Conservation (phyloP, 2,113 vertebrate genomes). For the Rhadina sibilatrix region DNA sequence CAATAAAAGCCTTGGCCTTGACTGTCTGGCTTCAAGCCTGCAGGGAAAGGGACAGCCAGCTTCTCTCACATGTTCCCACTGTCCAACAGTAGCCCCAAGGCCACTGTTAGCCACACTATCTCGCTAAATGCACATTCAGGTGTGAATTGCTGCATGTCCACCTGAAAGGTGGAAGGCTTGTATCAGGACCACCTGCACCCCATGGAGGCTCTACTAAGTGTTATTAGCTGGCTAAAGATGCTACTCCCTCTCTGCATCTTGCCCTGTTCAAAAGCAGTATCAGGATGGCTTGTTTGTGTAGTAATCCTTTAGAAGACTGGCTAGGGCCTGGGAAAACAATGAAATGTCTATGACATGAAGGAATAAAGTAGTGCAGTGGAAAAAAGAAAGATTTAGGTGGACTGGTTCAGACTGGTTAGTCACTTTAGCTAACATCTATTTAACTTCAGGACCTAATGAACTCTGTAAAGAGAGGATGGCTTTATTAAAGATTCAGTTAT, state of each 20-base stretch:
- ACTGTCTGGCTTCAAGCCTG: not conserved
- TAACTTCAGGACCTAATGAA: conserved; percentile 55
- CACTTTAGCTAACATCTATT: conserved; percentile 38
- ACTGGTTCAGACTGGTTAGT: conserved; percentile 44
- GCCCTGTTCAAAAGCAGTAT: not conserved
- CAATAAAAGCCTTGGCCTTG: not conserved
- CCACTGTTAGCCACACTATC: not conserved
- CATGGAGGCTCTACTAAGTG: not conserved
- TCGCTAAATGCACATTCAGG: not conserved
- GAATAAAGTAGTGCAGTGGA: not conserved
- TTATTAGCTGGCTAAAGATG: not conserved
- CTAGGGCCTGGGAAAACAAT: not conserved
- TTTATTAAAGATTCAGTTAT: conserved; percentile 62
- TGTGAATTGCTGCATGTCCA: not conserved
- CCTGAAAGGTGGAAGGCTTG: not conserved
- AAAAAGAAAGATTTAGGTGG: not conserved
- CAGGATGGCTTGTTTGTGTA: not conserved
- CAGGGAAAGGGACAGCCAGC: not conserved
- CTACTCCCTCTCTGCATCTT: not conserved
- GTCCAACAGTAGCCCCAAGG: not conserved
- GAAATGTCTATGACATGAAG: not conserved
- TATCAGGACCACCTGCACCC: not conserved
- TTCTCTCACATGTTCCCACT: not conserved
- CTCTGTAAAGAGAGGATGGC: conserved; percentile 17
- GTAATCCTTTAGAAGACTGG: not conserved